Base-by-base conservation (phyloP, 2,113 vertebrate genomes). In the Rhinogobius similis region DNA sequence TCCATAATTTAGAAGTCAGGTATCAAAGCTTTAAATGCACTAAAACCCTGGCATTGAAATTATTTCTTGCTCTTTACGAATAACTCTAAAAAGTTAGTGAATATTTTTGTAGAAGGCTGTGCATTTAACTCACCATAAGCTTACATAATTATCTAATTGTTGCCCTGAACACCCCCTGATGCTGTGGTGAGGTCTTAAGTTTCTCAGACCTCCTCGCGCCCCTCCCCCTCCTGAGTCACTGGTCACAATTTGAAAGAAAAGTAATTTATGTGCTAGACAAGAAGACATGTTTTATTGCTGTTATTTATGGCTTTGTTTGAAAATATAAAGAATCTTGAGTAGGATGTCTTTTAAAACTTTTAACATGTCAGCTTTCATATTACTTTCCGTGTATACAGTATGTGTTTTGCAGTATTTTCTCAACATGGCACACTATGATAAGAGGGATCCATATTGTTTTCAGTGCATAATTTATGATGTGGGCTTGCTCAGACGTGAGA, bases 101-200 rank as follows among this genome's bases (percentile, higher is more conserved):
- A 44, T 44, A 44, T 44, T 44, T 39, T 44, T 44, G n/a, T n/a
- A n/a, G n/a, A n/a, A n/a, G n/a, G n/a, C 32, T 36, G 8, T 8
- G 3, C 3, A 36, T 36, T 36, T 36, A 36, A 8, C 32, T 36
- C 32, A 36, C 32, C 8, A 10, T 7, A 41, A 41, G 11, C 8
- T n/a, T n/a, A n/a, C n/a, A n/a, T n/a, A n/a, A n/a, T n/a, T n/a
- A n/a, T n/a, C n/a, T n/a, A n/a, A n/a, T n/a, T n/a, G n/a, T n/a
- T n/a, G n/a, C n/a, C n/a, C n/a, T n/a, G n/a, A n/a, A n/a, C n/a
- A n/a, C n/a, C n/a, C n/a, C n/a, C n/a, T n/a, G n/a, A n/a, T n/a
- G n/a, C n/a, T n/a, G n/a, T 50, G 5, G 4, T n/a, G 50, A 73
- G 78, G 82, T 82, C 82, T 84, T 88, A 76, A 76, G 79, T 89